Evolutionary conservation across 1,140 invertebrate species (phyloP), one percentile per base, ranked within the genome.

Genomic region (Hyles vespertilio): DNA sequence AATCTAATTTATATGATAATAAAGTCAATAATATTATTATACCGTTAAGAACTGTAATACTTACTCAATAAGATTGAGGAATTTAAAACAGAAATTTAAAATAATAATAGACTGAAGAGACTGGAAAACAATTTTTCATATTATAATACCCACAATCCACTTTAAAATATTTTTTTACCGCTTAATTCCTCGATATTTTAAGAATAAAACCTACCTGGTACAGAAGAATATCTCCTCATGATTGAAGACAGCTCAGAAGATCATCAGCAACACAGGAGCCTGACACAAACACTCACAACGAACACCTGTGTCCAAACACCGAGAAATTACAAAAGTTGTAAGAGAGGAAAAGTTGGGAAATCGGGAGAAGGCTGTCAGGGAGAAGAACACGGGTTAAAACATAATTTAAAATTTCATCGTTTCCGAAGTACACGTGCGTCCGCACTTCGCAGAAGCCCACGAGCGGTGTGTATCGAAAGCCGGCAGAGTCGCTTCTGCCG

Each of bases 401-500:
- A 49, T 54, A 32, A 54, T 54, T 46, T 11, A 40, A 40, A 40
- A 40, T 40, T 40, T 40, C 36, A 40, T 40, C 36, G 8, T 51
- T 49, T 49, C 44, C 70, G 72, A 70, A 70, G 67, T 59, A 67
- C 63, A 58, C 71, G 66, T 72, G 78, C 70, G 76, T 79, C 74
- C 65, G 67, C 64, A 73, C 66, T 76, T 73, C 56, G 58, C 56
- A 63, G 64, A 64, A 64, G 45, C 63, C 70, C 54, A 65, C 63
- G 61, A 79, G 70, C 76, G 73, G 71, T 81, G 83, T 79, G 83
- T 74, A 61, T 73, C 79, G 79, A 51, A 70, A 72, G 80, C 81
- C 74, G 73, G 69, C 80, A 75, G 65, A 59, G 70, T 65, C 68
- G 84, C 81, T 78, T 87, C 84, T 87, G 84, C 75, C 68, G 67